phyloP scores from a whole-genome alignment of 2,113 vertebrate genomes.

The Xiphophorus couchianus region DNA sequence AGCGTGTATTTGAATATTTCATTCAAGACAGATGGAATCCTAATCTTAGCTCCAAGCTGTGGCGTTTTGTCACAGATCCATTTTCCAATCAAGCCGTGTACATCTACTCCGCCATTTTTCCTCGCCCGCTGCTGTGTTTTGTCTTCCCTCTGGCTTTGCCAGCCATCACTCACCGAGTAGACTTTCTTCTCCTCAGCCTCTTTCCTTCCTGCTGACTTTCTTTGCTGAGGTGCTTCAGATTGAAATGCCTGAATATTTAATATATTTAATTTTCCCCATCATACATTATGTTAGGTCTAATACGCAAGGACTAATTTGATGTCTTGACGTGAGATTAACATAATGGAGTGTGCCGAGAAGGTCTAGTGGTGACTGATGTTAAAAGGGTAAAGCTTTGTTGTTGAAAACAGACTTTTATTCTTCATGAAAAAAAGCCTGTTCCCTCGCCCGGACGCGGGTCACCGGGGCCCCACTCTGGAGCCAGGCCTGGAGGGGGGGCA shows the following conservation, averaged over 20 bases:
- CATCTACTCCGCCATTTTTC: constrained; percentile 69
- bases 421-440: constrained; percentile 2
- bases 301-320: constrained; percentile 42
- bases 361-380: constrained; percentile 17
- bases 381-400: constrained; percentile 25
- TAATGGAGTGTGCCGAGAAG: constrained; percentile 12
- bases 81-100: constrained; percentile 78
- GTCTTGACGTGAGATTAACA: constrained; percentile 38
- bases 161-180: constrained; percentile 64
- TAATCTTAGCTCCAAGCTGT: constrained; percentile 85
- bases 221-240: constrained; percentile 47
- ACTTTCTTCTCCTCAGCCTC: constrained; percentile 53
- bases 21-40: constrained; percentile 85
- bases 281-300: constrained; percentile 39
- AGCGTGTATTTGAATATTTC: constrained; percentile 83
- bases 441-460: too few relatives aligned
- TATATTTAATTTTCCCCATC: constrained; percentile 53
- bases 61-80: constrained; percentile 82
- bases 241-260: constrained; percentile 52
- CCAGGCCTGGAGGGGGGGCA: too few relatives aligned
- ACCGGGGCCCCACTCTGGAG: too few relatives aligned
- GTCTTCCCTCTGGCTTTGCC: constrained; percentile 68
- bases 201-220: constrained; percentile 42
- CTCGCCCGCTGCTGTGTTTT: constrained; percentile 51
- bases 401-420: constrained; percentile 13